A percentile compares a stretch with the other conserved stretches of the same genome.
Conservation (phyloP, 2,113 vertebrate species). For the Paramisgurnus dabryanus region DNA sequence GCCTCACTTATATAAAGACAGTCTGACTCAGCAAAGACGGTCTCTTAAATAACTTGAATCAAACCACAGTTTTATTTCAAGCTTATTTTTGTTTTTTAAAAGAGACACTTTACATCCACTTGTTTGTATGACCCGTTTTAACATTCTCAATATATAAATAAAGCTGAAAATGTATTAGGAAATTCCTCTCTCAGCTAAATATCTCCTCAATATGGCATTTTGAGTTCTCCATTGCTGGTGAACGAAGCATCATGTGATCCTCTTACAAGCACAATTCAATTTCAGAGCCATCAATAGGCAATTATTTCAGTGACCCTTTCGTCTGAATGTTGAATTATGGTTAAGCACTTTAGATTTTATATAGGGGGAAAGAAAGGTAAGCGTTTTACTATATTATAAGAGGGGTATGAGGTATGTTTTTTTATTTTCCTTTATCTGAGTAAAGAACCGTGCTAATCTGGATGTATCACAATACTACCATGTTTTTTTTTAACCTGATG, state of each 20-base stretch:
- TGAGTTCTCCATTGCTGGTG: conserved; percentile 1
- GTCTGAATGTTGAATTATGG: conserved; percentile 18
- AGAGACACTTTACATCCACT: not conserved
- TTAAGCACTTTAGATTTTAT: conserved; percentile 25
- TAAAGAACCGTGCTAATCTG: too few species aligned
- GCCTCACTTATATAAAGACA: conserved; percentile 5
- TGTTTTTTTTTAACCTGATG: not conserved
- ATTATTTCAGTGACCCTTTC: conserved; percentile 31
- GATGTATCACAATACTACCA: too few species aligned
- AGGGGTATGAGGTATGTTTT: too few species aligned
- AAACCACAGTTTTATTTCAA: not conserved
- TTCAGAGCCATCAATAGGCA: conserved; percentile 28
- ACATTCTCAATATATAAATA: not conserved
- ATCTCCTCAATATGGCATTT: not conserved
- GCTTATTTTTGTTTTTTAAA: not conserved
- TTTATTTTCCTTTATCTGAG: too few species aligned
- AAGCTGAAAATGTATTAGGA: not conserved
- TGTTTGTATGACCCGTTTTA: too few species aligned
- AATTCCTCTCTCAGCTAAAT: not conserved
- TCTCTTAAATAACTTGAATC: not conserved
- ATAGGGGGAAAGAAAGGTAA: not conserved
- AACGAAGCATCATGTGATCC: conserved; percentile 28
- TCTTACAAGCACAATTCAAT: conserved; percentile 40
- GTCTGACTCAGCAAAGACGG: conserved; percentile 26
- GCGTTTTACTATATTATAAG: too few species aligned